Conservation (phyloP, 1,140 invertebrate genomes). For the Pseudomyrmex pallidus region DNA sequence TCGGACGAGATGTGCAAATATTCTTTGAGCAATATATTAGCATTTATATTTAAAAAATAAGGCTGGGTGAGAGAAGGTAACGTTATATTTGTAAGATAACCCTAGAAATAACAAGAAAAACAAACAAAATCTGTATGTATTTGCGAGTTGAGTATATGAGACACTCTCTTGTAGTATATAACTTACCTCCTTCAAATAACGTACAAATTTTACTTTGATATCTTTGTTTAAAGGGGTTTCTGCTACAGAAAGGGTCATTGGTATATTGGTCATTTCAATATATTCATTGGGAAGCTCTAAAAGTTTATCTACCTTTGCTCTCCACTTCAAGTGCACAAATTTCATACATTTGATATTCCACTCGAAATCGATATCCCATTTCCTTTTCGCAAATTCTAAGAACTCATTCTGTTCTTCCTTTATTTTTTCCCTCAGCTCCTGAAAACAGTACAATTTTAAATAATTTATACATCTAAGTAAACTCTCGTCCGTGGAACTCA, state of each 20-base stretch:
- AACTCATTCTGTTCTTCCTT: constrained; percentile 72
- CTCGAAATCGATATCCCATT: constrained; percentile 59
- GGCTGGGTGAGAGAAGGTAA: constrained; percentile 56
- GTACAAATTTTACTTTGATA: constrained; percentile 61
- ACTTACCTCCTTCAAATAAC: constrained; percentile 63
- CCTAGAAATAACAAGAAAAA: constrained; percentile 62
- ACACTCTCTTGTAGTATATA: too few species aligned
- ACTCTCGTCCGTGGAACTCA: not conserved
- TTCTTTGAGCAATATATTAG: constrained; percentile 27
- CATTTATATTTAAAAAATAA: constrained; percentile 10
- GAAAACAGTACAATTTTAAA: constrained; percentile 22
- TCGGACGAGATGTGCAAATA: constrained; percentile 18
- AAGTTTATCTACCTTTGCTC: constrained; percentile 62
- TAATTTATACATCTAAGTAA: not conserved
- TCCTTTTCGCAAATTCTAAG: constrained; percentile 65
- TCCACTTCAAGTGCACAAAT: constrained; percentile 69
- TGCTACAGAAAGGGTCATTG: constrained; percentile 52
- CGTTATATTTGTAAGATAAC: constrained; percentile 44
- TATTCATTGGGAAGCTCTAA: constrained; percentile 73
- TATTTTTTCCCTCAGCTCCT: constrained; percentile 68
- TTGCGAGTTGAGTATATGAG: too few species aligned
- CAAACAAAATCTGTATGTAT: not conserved
- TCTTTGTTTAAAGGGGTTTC: constrained; percentile 40
- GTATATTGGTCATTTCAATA: constrained; percentile 66
- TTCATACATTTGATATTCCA: constrained; percentile 56